These are phyloP conservation scores for Orientallactaga sibirica DNA, from an alignment of 2,797 vertebrate species.

Conservation along the genomic window DNA sequence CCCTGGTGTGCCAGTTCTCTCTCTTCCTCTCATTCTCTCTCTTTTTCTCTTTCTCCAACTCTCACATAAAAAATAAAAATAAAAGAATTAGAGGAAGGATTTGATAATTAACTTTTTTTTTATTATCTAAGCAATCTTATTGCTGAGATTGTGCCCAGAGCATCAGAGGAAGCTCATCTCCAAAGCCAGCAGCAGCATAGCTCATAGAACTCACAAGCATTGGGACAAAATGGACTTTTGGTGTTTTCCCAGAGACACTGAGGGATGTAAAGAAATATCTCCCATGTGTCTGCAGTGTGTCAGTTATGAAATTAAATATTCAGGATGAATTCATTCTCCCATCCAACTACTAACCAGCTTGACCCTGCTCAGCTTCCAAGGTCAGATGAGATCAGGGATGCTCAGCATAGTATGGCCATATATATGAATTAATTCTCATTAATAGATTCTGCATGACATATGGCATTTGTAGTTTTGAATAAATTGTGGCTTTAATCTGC, in stretches of 20 bases:
- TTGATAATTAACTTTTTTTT: neutral
- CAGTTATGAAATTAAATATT: neutral
- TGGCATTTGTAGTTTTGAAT: neutral
- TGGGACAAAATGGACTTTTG: fast-evolving
- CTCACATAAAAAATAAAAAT: too few relatives aligned
- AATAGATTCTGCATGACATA: neutral
- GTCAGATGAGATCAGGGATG: too few relatives aligned
- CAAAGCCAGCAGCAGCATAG: neutral
- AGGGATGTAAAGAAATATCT: neutral
- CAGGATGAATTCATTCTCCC: neutral
- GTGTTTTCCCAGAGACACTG: neutral
- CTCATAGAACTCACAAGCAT: too few relatives aligned
- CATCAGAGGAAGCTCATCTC: neutral
- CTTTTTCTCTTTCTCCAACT: too few relatives aligned
- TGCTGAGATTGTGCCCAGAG: neutral
- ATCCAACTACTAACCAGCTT: too few relatives aligned
- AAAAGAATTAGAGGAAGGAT: neutral
- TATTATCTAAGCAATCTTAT: neutral
- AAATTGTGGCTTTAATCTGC: neutral
- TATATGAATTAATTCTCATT: neutral
- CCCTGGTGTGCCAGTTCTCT: too few relatives aligned
- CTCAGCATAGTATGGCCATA: too few relatives aligned
- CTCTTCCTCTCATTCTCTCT: too few relatives aligned
- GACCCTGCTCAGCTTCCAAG: too few relatives aligned
- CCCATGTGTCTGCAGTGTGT: neutral